Conservation (phyloP, 92 coral and sea anemone genomes). For the Umimayanthus chanpuru region DNA sequence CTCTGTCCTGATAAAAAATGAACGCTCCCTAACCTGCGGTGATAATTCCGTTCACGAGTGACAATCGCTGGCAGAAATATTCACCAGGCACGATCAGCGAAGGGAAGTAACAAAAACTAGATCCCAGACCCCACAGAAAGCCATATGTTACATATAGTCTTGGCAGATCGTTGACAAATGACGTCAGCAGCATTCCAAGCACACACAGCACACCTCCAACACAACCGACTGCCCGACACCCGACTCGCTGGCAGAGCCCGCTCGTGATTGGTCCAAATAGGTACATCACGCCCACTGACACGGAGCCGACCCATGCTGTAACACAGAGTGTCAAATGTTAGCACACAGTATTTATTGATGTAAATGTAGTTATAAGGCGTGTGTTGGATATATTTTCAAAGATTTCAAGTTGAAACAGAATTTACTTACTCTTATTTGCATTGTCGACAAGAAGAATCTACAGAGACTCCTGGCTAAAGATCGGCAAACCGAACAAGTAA, state of each 20-base stretch:
- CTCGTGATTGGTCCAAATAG: constrained; percentile 92
- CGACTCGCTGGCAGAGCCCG: constrained; percentile 81
- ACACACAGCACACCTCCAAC: constrained; percentile 84
- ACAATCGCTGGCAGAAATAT: constrained; percentile 71
- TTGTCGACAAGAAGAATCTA: too few species aligned
- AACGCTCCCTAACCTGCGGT: constrained; percentile 65
- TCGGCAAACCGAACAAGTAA: too few species aligned
- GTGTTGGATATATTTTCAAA: not conserved
- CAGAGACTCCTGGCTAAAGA: too few species aligned
- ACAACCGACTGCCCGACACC: constrained; percentile 78
- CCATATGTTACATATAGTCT: constrained; percentile 89
- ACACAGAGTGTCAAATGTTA: not conserved
- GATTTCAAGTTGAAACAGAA: not conserved
- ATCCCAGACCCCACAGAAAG: constrained; percentile 90
- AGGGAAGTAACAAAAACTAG: constrained; percentile 95
- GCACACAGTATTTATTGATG: not conserved
- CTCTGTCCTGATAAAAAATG: too few species aligned
- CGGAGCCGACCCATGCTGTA: constrained; percentile 96
- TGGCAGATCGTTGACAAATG: constrained; percentile 77
- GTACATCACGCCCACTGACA: constrained; percentile 87
- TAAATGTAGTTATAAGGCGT: not conserved
- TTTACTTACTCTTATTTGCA: not conserved
- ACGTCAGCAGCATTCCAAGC: constrained; percentile 87
- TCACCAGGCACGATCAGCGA: constrained; percentile 88
- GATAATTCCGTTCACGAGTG: constrained; percentile 77